These are phyloP conservation scores for Noctua fimbriata DNA, from an alignment of 2,888 invertebrate genomes.

Conservation along the genomic window DNA sequence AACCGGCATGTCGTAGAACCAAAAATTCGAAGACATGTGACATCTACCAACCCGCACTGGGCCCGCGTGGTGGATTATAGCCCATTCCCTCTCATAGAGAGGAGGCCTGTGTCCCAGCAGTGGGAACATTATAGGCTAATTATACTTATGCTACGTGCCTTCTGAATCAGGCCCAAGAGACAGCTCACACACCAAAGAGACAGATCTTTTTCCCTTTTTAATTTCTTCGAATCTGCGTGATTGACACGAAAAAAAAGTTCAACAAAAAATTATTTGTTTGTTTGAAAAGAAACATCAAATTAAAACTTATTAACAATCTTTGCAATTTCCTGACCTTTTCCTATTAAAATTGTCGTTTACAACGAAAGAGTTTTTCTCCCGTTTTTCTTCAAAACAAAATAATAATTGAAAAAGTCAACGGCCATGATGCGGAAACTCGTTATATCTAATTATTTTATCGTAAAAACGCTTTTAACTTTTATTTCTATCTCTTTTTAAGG, in stretches of 20 bases:
- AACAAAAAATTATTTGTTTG: background rate
- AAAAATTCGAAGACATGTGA: no score
- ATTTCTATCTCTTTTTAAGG: background rate
- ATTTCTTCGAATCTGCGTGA: background rate
- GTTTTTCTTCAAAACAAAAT: slow-evolving; percentile 9
- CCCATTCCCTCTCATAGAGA: no score
- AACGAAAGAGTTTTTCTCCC: background rate
- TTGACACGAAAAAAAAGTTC: background rate
- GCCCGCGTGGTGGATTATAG: no score
- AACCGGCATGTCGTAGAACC: no score
- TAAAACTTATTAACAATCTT: slow-evolving; percentile 17
- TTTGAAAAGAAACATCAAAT: slow-evolving; percentile 14
- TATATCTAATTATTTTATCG: background rate
- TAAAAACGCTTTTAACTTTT: background rate
- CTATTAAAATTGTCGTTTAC: background rate
- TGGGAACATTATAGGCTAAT: no score
- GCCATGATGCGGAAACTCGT: slow-evolving; percentile 10
- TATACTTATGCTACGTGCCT: no score
- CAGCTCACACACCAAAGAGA: background rate
- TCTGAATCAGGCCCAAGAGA: no score
- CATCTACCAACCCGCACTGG: no score
- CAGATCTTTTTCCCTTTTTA: background rate
- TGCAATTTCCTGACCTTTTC: slow-evolving; percentile 8
- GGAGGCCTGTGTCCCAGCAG: no score
- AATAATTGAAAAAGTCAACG: slow-evolving; percentile 2